A percentile compares a stretch with the other conserved stretches of the same genome.
Conservation (phyloP, 2,113 vertebrate genomes). For the Eulemur rufifrons region DNA sequence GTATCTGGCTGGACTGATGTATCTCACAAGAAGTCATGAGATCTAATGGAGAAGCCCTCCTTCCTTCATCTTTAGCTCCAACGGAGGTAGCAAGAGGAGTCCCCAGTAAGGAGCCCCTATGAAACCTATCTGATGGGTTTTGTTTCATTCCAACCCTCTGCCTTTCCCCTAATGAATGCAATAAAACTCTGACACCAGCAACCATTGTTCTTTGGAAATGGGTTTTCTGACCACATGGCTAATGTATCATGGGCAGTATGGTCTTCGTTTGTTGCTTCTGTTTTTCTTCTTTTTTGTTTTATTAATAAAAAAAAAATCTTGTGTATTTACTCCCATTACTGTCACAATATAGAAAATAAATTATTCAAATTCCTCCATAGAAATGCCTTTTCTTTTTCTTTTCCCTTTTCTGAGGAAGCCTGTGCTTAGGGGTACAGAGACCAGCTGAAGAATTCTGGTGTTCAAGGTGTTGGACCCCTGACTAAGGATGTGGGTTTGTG, state of each 20-base stretch:
- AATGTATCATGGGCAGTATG: slow-evolving; percentile 54
- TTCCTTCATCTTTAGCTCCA: background rate
- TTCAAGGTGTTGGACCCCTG: background rate
- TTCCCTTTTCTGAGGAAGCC: background rate
- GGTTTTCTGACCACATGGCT: slow-evolving; percentile 57
- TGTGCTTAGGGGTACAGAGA: background rate
- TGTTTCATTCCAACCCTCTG: background rate
- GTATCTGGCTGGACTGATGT: background rate
- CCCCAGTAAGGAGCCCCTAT: background rate
- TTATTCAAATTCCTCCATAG: slow-evolving; percentile 60
- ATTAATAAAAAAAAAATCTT: slow-evolving; percentile 48
- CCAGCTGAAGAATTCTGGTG: background rate
- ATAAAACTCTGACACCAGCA: slow-evolving; percentile 76
- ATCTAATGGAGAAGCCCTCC: slow-evolving; percentile 1
- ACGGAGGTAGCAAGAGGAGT: slow-evolving; percentile 3
- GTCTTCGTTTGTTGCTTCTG: slow-evolving; percentile 65
- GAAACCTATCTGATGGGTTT: background rate
- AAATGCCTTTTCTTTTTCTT: background rate
- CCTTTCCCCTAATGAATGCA: slow-evolving; percentile 64
- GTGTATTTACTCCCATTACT: slow-evolving; percentile 62
- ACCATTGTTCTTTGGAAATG: slow-evolving; percentile 49
- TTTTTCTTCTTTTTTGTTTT: slow-evolving; percentile 65
- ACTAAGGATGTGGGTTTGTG: background rate
- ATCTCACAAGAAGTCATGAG: slow-evolving; percentile 23
- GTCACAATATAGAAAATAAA: slow-evolving; percentile 71